These are phyloP conservation scores for Drosophila kikkawai DNA, from an alignment of 1,140 invertebrate species.

Conservation along the genomic window DNA sequence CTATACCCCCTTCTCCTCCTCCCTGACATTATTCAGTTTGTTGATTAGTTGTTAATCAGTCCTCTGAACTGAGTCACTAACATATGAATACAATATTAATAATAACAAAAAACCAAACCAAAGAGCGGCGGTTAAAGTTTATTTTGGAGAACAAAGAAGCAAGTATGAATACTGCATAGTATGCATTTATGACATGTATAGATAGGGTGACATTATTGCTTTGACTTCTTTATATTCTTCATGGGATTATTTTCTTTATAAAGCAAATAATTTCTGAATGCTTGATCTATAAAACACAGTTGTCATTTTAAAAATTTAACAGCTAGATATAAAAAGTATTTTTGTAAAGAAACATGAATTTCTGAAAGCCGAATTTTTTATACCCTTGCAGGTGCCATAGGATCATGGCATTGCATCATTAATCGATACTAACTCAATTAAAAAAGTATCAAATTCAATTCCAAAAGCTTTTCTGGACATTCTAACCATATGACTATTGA, in stretches of 20 bases:
- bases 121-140: constrained; percentile 20
- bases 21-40: constrained; percentile 29
- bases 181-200: constrained; percentile 25
- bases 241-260: not conserved
- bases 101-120: constrained; percentile 17
- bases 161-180: constrained; percentile 10
- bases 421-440: no score
- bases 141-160: constrained; percentile 28
- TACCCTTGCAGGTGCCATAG: no score
- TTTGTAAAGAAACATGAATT: not conserved
- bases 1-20: not conserved
- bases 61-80: constrained; percentile 34
- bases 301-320: not conserved
- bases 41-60: constrained; percentile 55
- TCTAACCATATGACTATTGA: no score
- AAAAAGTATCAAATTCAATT: no score
- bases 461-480: no score
- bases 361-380: no score
- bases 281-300: no score
- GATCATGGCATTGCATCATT: no score
- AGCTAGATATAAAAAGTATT: not conserved
- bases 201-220: not conserved
- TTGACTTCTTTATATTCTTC: not conserved
- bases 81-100: not conserved
- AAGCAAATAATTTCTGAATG: not conserved